A percentile compares a stretch with the other conserved stretches of the same genome.
phyloP scores from a whole-genome alignment of 2,888 invertebrate genomes.

The Athalia circularis region DNA sequence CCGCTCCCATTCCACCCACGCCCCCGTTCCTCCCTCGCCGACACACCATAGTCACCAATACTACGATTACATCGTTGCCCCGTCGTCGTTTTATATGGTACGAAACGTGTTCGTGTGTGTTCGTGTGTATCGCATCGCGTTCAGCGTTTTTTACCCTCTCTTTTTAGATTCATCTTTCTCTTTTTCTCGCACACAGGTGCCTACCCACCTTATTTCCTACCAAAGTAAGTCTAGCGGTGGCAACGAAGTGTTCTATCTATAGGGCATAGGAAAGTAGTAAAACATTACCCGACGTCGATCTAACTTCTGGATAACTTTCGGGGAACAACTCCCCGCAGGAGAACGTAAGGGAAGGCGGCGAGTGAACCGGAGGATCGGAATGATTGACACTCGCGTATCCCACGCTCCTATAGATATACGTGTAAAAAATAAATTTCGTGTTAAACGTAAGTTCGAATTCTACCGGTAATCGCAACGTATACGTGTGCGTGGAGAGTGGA shows the following conservation, averaged over 20 bases:
- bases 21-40: conserved; percentile 67
- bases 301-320: conserved; percentile 36
- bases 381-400: conserved; percentile 52
- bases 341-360: not conserved
- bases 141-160: conserved; percentile 47
- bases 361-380: not conserved
- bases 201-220: not conserved
- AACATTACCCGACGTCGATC: conserved; percentile 43
- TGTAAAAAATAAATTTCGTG: too few species aligned
- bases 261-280: conserved; percentile 46
- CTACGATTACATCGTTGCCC: not conserved
- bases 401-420: not conserved
- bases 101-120: not conserved
- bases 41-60: conserved; percentile 46
- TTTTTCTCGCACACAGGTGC: conserved; percentile 14
- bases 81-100: not conserved
- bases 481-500: too few species aligned
- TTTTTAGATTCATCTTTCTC: conserved; percentile 38
- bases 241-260: conserved; percentile 3
- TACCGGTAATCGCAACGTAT: too few species aligned
- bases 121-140: conserved; percentile 11
- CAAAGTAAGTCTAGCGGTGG: not conserved
- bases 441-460: too few species aligned
- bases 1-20: conserved; percentile 70
- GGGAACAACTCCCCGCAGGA: not conserved